Evolutionary conservation across 2,113 vertebrate genomes (phyloP), one percentile per base, ranked within the genome.

Genomic region (Microcebus murinus): DNA sequence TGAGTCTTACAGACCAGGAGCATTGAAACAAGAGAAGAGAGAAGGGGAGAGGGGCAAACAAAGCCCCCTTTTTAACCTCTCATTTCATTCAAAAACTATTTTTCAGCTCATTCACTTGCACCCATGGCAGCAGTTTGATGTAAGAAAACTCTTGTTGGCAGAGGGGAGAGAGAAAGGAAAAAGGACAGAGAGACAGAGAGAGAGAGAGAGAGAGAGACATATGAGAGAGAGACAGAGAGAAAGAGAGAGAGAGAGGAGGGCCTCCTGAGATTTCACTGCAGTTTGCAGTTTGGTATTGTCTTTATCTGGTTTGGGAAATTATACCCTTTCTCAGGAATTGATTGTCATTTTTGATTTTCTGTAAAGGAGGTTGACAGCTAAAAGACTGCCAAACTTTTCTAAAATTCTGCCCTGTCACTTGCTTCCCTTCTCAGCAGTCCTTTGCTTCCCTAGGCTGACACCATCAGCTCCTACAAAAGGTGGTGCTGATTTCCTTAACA

Each of bases 291-390:
- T 93, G 63, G 84, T 27, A 14, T 79, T 88, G 71, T 88, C 88
- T 97, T 87, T 89, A 95, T 92, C 79, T 93, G 59, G 79, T 91
- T 93, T 90, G 92, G 80, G 34, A 96, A 97, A 97, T 97, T 97
- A 97, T n/a, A 93, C 92, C 95, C 86, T 96, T 97, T 95, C 97
- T 91, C n/a, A 81, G 83, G 36, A 96, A 77, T 1, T 96, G 90
- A 70, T 70, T 95, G 93, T 87, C 96, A 89, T 91, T 96, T 97
- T 67, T 94, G 0, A 94, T 95, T 94, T 96, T 94, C 81, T 84
- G 11, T 81, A 68, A 94, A 90, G 90, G 87, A 93, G 71, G 59
- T 15, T 97, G 96, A 92, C 93, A 94, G 70, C 59, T 95, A 87
- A 97, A 96, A 96, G 93, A 94, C 70, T 90, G 92, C 34, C 90